phyloP scores from a whole-genome alignment of 1,140 invertebrate species.

The Linepithema humile region DNA sequence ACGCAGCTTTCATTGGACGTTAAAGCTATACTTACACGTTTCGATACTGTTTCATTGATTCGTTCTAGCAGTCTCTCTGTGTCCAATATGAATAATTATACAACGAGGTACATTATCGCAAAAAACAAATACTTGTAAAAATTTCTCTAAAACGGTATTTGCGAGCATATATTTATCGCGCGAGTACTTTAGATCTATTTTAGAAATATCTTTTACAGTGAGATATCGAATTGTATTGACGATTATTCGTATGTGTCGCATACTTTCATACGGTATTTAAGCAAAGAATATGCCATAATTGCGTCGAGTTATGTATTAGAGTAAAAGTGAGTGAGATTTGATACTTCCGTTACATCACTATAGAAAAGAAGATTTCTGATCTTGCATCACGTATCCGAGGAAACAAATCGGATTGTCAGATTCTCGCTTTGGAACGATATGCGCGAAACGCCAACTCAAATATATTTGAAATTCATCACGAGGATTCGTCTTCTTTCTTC shows the following conservation, averaged over 20 bases:
- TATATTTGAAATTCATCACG: neutral
- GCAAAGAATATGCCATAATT: slow-evolving; percentile 6
- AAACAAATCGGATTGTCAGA: neutral
- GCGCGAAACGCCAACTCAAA: slow-evolving; percentile 6
- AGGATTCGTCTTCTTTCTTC: neutral
- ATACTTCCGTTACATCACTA: neutral
- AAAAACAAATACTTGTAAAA: slow-evolving; percentile 49
- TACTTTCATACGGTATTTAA: slow-evolving; percentile 36
- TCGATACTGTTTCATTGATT: slow-evolving; percentile 17
- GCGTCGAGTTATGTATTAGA: slow-evolving; percentile 4
- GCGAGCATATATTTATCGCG: neutral
- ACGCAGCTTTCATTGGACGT: neutral
- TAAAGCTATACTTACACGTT: slow-evolving; percentile 28
- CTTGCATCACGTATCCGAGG: neutral
- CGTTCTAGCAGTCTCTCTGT: slow-evolving; percentile 6
- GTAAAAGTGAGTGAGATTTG: slow-evolving; percentile 19
- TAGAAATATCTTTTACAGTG: slow-evolving; percentile 26
- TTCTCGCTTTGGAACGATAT: neutral
- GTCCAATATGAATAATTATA: slow-evolving; percentile 26
- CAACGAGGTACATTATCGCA: slow-evolving; percentile 17
- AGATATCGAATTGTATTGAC: slow-evolving; percentile 13
- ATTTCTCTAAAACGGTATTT: slow-evolving; percentile 40
- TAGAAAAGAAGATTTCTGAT: neutral
- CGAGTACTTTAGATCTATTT: slow-evolving; percentile 2
- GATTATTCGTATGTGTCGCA: slow-evolving; percentile 27